These are phyloP conservation scores for Myotis brandtii DNA, from an alignment of 2,113 vertebrate genomes.

Conservation along the genomic window DNA sequence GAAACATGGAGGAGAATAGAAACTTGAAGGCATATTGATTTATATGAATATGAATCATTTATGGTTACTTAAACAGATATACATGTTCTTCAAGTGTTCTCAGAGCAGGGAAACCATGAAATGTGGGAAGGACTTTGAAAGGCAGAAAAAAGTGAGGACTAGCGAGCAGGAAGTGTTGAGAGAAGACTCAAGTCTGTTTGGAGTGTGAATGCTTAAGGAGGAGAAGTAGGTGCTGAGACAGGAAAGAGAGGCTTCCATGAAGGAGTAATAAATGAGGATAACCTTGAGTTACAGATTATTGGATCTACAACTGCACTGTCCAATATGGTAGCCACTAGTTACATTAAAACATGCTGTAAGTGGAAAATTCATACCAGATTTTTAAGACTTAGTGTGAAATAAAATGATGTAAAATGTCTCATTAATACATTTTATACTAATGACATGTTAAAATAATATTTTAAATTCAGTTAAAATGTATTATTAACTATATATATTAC, in stretches of 20 bases:
- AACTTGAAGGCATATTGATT: conserved; percentile 2
- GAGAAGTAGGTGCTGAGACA: not conserved
- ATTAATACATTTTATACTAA: not conserved
- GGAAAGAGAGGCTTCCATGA: not conserved
- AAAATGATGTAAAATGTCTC: not conserved
- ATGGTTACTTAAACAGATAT: not conserved
- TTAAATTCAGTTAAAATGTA: not conserved
- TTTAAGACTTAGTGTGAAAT: not conserved
- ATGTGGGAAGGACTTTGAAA: not conserved
- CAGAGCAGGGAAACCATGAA: not conserved
- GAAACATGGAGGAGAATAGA: not conserved
- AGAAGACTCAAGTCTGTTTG: not conserved
- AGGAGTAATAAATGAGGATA: not conserved
- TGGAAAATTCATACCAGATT: not conserved
- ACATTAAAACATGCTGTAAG: not conserved
- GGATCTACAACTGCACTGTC: not conserved
- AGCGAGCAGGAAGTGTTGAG: not conserved
- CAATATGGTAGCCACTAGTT: not conserved
- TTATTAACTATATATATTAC: not conserved
- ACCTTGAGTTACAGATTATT: not conserved
- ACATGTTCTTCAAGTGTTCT: not conserved
- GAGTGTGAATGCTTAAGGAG: not conserved
- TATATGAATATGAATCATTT: not conserved
- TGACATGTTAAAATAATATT: not conserved
- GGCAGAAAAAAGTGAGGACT: not conserved